Base-by-base conservation (phyloP, 2,113 vertebrate genomes). In the Nanger granti region DNA sequence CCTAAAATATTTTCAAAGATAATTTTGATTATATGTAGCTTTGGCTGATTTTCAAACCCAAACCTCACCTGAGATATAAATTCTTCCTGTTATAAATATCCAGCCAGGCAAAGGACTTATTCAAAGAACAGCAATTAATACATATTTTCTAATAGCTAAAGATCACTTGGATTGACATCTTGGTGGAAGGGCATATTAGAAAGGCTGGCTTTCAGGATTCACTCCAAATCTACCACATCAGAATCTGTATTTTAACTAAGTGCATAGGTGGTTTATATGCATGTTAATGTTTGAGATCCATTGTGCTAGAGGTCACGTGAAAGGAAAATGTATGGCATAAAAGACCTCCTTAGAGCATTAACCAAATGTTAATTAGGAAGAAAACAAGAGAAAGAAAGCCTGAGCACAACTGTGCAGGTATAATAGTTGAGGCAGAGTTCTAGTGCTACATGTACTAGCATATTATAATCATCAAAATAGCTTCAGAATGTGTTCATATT, bases 201-300 rank as follows among this genome's bases (percentile, higher is more conserved):
- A 96, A 88, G 66, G 69, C 11, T 69, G 24, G 88, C 82, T 95
- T 31, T 41, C 18, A 41, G 66, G 55, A 64, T 7, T 52, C n/a
- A 24, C 34, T 7, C 20, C 24, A 83, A 41, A 66, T 24, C 29
- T 92, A 55, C 9, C 82, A 7, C 7, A 86, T 9, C 13, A 86
- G 37, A 86, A 88, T 69, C 26, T 83, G 3, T 17, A 93, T 66
- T 96, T 93, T 79, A 86, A 84, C 64, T 90, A 97, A 91, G 89
- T 55, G 15, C 2, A 2, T 26, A 82, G 52, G 5, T 88, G 12
- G 11, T 91, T 89, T 85, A 64, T 13, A 88, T 29, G 15, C 4
- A 94, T 9, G 26, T 26, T 44, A 22, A 49, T 28, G 22, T 37
- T 91, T 89, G 28, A 64, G 37, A 88, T 54, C 60, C 20, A 66